These are phyloP conservation scores for Mastacembelus armatus DNA, from an alignment of 2,797 vertebrate genomes.

Conservation along the genomic window DNA sequence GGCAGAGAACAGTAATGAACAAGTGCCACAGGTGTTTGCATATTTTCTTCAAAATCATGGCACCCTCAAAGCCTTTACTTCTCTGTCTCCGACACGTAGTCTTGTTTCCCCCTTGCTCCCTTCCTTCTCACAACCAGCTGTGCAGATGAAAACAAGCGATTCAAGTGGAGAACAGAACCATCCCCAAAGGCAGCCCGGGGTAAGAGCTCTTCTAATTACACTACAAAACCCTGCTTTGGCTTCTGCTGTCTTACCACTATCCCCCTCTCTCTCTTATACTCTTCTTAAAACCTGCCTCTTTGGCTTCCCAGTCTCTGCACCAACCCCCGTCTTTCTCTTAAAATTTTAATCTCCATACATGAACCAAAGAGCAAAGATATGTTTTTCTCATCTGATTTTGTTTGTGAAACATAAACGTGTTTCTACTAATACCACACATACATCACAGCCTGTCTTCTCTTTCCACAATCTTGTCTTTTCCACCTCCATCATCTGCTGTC, in stretches of 20 bases:
- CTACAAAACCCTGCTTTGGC: slow-evolving; percentile 57
- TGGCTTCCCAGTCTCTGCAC: slow-evolving; percentile 17
- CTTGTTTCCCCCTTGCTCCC: slow-evolving; percentile 6
- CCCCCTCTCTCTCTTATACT: slow-evolving; percentile 15
- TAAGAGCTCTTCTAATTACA: slow-evolving; percentile 70
- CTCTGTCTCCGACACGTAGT: slow-evolving; percentile 31
- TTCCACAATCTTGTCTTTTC: background rate
- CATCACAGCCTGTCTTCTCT: slow-evolving; percentile 4
- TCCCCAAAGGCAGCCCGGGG: slow-evolving; percentile 54
- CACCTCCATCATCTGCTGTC: slow-evolving; percentile 24
- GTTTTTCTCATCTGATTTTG: slow-evolving; percentile 16
- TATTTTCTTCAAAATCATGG: slow-evolving; percentile 37
- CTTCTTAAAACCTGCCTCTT: slow-evolving; percentile 23
- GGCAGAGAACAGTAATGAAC: background rate
- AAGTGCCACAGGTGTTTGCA: slow-evolving; percentile 24
- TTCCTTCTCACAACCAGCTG: slow-evolving; percentile 58
- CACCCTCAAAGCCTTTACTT: slow-evolving; percentile 20
- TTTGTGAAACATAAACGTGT: slow-evolving; percentile 12
- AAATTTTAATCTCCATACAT: slow-evolving; percentile 48
- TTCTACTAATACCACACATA: background rate
- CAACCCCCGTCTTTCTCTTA: slow-evolving; percentile 23
- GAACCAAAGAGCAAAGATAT: slow-evolving; percentile 1
- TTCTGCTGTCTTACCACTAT: slow-evolving; percentile 32
- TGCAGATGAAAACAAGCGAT: slow-evolving; percentile 68
- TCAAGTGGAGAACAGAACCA: slow-evolving; percentile 65